Evolutionary conservation across 2,113 vertebrate genomes (phyloP).

Genomic region (Nothobranchius furzeri): DNA sequence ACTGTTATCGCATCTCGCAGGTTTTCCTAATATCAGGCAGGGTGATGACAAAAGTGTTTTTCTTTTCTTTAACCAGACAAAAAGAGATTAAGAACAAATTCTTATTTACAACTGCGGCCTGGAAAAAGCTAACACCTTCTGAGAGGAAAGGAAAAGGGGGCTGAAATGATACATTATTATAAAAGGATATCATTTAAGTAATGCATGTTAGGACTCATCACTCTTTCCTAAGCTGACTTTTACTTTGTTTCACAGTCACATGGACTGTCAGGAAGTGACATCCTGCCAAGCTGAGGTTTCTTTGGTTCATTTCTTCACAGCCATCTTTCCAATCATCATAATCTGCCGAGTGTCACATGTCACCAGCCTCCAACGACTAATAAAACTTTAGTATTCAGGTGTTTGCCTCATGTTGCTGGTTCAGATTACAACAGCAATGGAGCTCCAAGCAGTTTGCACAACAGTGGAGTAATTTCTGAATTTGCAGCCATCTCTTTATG

Average conservation of each 20-base stretch:
- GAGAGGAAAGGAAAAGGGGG: too few relatives aligned
- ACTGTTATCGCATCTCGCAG: too few relatives aligned
- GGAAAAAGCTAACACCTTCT: too few relatives aligned
- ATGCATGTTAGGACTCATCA: too few relatives aligned
- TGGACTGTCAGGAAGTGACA: not conserved
- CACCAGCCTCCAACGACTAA: slow-evolving; percentile 34
- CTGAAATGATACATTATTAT: too few relatives aligned
- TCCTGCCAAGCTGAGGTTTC: slow-evolving; percentile 40
- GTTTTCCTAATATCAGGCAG: too few relatives aligned
- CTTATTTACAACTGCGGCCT: too few relatives aligned
- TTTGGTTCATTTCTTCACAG: not conserved
- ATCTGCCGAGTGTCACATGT: slow-evolving; percentile 43
- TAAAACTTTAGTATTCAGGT: slow-evolving; percentile 14
- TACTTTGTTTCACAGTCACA: slow-evolving; percentile 5
- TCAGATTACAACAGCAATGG: slow-evolving; percentile 36
- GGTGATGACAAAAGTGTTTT: too few relatives aligned
- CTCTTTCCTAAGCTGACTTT: not conserved
- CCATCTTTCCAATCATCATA: slow-evolving; percentile 32
- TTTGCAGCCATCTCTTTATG: slow-evolving; percentile 17
- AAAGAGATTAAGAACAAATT: too few relatives aligned
- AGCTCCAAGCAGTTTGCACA: slow-evolving; percentile 5
- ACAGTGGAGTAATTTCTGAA: not conserved
- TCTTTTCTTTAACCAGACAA: too few relatives aligned
- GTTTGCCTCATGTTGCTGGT: slow-evolving; percentile 34
- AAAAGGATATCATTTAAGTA: too few relatives aligned